A percentile compares a stretch with the other conserved stretches of the same genome.
phyloP scores from a whole-genome alignment of 2,113 vertebrate genomes.

The Regulus satrapa region DNA sequence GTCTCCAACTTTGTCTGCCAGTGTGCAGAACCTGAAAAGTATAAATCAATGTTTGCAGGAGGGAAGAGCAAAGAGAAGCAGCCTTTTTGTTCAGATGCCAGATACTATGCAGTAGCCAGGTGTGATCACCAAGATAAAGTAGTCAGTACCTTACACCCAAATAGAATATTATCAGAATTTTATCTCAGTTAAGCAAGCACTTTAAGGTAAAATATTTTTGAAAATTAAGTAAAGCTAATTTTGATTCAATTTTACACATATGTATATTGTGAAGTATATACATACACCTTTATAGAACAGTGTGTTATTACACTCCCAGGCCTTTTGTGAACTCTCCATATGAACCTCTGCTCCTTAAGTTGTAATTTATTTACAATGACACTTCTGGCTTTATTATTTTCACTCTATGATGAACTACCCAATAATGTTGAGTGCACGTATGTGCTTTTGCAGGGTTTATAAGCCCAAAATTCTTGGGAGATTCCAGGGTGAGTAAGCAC shows the following conservation, averaged over 20 bases:
- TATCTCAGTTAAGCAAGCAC: not conserved
- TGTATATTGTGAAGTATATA: not conserved
- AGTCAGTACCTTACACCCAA: not conserved
- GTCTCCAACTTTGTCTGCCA: conserved; percentile 95
- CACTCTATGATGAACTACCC: not conserved
- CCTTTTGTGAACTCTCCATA: not conserved
- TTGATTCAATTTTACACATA: not conserved
- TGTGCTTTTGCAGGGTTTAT: not conserved
- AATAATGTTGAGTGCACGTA: not conserved
- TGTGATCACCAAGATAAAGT: fast-evolving
- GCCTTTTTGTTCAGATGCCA: not conserved
- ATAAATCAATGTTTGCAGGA: not conserved
- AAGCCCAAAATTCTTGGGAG: not conserved
- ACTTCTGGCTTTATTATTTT: not conserved
- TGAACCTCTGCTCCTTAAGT: not conserved
- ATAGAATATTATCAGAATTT: not conserved
- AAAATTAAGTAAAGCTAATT: not conserved
- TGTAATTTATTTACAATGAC: not conserved
- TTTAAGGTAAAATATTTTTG: not conserved
- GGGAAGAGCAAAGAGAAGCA: not conserved
- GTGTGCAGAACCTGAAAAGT: conserved; percentile 80
- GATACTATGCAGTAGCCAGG: not conserved
- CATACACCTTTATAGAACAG: not conserved
- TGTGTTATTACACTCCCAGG: not conserved
- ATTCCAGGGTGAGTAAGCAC: not conserved